Base-by-base conservation (phyloP, 2,113 vertebrate genomes). In the Patagioenas fasciata region DNA sequence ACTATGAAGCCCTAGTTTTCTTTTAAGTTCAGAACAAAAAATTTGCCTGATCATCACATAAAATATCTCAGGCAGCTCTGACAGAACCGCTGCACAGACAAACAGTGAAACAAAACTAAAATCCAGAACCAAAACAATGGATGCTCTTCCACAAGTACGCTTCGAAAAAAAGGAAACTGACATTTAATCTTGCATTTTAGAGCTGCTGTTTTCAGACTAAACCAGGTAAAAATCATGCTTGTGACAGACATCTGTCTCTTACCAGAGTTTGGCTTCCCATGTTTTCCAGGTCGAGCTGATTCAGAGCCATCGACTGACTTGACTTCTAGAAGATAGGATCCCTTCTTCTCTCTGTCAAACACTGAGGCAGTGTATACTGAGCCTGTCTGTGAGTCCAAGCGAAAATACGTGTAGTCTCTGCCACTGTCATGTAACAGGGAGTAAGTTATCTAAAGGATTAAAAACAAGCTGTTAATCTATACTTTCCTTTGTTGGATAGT, bases 201-300 rank as follows among this genome's bases (percentile, higher is more conserved):
- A 85, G 15, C 24, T 80, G 57, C 65, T 80, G 21, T 73, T 81
- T 67, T 57, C 54, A 86, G 23, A 42, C 26, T 26, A 70, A 21
- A 38, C 10, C 50, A 88, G 38, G 56, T 25, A 94, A 78, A 78
- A 36, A 88, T 2, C 34, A 78, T 7, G 14, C 28, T 69, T 66
- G 56, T 9, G 32, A 88, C 36, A 88, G 66, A 42, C 20, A 47
- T 9, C 11, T 60, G 14, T 50, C 42, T 54, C 97, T 97, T 94
- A 99, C 99, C 99, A 62, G 99, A 99, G 89, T 99, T 99, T 60
- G 99, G 98, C 48, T 98, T 98, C 15, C 99, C 99, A 32, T 98
- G 98, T 85, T 98, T 99, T 83, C 99, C 98, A 3, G 99, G 98
- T 53, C 98, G 97, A 15, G 99, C 98, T 6, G 99, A 99, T 89